These are phyloP conservation scores for Neofelis nebulosa DNA, from an alignment of 2,113 vertebrate genomes.

Conservation along the genomic window DNA sequence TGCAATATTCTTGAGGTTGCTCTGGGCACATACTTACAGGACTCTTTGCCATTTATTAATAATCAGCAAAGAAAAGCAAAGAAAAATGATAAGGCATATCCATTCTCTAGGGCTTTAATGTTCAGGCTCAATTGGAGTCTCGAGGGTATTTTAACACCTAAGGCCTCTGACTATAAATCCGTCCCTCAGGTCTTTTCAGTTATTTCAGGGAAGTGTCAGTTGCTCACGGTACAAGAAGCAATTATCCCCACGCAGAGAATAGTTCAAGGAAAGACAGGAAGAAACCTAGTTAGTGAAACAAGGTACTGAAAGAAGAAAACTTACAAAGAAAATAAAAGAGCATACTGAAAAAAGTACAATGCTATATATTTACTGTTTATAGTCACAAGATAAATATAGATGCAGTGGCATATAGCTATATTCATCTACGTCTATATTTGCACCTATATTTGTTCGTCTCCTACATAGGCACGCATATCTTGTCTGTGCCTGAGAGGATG, in stretches of 20 bases:
- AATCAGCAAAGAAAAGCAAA: conserved; percentile 66
- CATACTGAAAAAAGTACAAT: not conserved
- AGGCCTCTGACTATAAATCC: conserved; percentile 63
- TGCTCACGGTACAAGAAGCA: conserved; percentile 60
- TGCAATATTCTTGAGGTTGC: conserved; percentile 57
- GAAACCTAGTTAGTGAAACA: conserved; percentile 46
- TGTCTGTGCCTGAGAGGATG: conserved; percentile 26
- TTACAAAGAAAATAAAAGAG: conserved; percentile 27
- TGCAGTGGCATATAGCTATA: not conserved
- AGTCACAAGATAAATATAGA: conserved; percentile 44
- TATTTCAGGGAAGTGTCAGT: conserved; percentile 72
- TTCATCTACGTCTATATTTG: conserved; percentile 14
- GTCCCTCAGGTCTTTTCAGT: conserved; percentile 63
- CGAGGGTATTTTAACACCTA: conserved; percentile 65
- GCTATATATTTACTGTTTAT: conserved; percentile 39
- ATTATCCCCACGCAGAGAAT: conserved; percentile 63
- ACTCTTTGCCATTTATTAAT: conserved; percentile 69
- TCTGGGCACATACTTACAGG: conserved; percentile 45
- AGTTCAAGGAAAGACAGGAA: conserved; percentile 60
- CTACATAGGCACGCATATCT: not conserved
- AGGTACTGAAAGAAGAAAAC: conserved; percentile 46
- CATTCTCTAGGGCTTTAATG: conserved; percentile 50
- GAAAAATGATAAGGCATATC: conserved; percentile 61
- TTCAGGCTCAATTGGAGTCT: conserved; percentile 48
- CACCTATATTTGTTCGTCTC: conserved; percentile 27